phyloP scores from a whole-genome alignment of 2,888 invertebrate genomes.

The Hoplodrina ambigua region DNA sequence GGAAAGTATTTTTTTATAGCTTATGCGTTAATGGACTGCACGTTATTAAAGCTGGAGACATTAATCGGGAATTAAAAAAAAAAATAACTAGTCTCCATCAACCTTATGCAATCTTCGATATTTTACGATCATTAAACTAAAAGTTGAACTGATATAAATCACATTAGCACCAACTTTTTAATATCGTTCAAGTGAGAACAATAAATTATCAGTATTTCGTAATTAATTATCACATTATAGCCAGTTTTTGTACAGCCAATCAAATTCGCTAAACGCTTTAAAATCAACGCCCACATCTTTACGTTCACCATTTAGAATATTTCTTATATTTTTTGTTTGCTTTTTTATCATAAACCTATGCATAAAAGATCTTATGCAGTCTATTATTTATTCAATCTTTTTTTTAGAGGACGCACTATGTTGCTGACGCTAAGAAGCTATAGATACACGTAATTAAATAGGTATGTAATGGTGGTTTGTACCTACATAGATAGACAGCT shows the following conservation, averaged over 20 bases:
- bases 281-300: constrained; percentile 13
- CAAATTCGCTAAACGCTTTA: background rate
- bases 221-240: constrained; percentile 3
- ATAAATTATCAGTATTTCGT: constrained; percentile 5
- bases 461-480: too few species aligned
- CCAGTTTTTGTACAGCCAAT: constrained; percentile 33
- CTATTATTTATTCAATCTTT: background rate
- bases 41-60: constrained; percentile 4
- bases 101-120: background rate
- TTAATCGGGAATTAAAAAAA: constrained; percentile 15
- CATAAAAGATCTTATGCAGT: background rate
- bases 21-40: background rate
- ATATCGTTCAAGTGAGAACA: background rate
- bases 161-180: background rate
- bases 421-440: background rate
- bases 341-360: background rate
- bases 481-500: too few species aligned
- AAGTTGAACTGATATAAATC: constrained; percentile 1
- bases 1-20: constrained; percentile 19
- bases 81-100: constrained; percentile 8
- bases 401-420: background rate
- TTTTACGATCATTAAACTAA: background rate
- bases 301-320: constrained; percentile 26
- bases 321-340: background rate
- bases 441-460: too few species aligned